These are phyloP conservation scores for Xyliphius kryptos DNA, from an alignment of 2,113 vertebrate genomes.

Conservation along the genomic window DNA sequence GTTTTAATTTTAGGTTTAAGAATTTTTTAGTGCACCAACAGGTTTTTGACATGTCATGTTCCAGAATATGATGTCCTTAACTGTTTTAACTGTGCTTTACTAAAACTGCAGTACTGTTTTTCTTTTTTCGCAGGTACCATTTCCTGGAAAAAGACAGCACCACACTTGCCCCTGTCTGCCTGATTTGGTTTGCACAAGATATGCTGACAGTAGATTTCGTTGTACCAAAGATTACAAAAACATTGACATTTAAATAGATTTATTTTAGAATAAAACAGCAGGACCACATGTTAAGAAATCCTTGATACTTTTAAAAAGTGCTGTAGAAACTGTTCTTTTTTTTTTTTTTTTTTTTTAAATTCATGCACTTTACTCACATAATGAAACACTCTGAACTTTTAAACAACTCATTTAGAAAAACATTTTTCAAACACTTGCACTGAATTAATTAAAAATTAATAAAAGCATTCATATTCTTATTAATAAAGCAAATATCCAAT, in stretches of 20 bases:
- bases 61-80: no score
- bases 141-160: constrained; percentile 73
- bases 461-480: no score
- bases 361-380: constrained; percentile 46
- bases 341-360: constrained; percentile 34
- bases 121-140: constrained; percentile 70
- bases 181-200: constrained; percentile 67
- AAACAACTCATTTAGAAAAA: no score
- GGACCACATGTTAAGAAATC: not conserved
- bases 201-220: constrained; percentile 65
- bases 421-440: no score
- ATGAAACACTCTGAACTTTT: constrained; percentile 23
- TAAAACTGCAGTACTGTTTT: not conserved
- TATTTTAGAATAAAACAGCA: constrained; percentile 1
- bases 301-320: constrained; percentile 10
- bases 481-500: no score
- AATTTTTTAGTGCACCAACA: no score
- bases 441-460: no score
- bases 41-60: no score
- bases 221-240: constrained; percentile 78
- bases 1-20: no score
- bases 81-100: no score
- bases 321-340: constrained; percentile 29
- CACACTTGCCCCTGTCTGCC: constrained; percentile 82
- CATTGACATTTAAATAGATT: constrained; percentile 64